phyloP scores from a whole-genome alignment of 2,797 vertebrate species.

The Chromobotia macracanthus region DNA sequence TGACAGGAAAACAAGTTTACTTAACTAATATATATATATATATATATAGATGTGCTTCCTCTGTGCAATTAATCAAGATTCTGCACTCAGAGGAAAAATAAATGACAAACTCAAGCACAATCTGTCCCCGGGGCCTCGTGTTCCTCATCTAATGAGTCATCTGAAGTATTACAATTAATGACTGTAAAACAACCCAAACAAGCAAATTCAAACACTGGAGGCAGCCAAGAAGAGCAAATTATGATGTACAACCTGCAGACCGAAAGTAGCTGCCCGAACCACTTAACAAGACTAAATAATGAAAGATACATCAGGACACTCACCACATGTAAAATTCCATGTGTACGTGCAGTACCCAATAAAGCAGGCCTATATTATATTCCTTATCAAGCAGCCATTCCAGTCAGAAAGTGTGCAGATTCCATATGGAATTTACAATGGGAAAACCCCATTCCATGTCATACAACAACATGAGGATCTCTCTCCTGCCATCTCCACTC shows the following conservation, averaged over 20 bases:
- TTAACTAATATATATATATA: neutral
- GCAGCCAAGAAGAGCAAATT: neutral
- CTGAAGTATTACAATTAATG: neutral
- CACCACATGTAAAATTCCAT: constrained; percentile 63
- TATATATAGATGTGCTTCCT: neutral
- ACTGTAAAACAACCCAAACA: neutral
- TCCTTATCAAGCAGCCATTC: neutral
- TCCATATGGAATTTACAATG: constrained; percentile 41
- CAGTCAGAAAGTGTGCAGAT: neutral
- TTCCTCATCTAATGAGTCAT: neutral
- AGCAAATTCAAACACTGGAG: neutral
- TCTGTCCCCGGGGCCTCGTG: neutral
- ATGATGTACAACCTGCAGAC: neutral
- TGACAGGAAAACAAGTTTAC: neutral
- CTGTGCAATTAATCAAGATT: neutral
- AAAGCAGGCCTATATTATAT: constrained; percentile 12
- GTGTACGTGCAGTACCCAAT: constrained; percentile 1
- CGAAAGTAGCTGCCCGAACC: neutral
- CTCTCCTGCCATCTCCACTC: constrained; percentile 59
- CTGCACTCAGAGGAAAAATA: neutral
- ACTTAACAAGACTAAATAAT: neutral
- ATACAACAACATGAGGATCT: constrained; percentile 48
- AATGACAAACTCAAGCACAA: neutral
- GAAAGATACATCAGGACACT: constrained; percentile 53
- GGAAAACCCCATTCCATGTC: constrained; percentile 43